Conservation (phyloP, 1,140 invertebrate genomes). For the Drosophila murphyi region DNA sequence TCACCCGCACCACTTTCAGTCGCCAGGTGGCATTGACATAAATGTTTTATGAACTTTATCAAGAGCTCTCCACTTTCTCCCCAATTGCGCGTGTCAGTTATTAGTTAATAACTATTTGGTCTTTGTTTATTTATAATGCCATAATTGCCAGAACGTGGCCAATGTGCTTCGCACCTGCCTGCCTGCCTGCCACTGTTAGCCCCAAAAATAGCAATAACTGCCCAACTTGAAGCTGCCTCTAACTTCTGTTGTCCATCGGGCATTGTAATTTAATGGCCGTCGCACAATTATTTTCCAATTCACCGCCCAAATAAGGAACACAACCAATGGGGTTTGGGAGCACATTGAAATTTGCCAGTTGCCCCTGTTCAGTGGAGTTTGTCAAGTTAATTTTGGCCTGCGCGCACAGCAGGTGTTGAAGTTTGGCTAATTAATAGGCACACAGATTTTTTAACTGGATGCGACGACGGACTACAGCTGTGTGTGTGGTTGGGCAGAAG, state of each 20-base stretch:
- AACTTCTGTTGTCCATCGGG: conserved; percentile 54
- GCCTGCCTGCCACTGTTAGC: neutral
- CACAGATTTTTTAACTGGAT: conserved; percentile 47
- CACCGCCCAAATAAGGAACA: conserved; percentile 63
- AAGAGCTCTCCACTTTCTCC: conserved; percentile 44
- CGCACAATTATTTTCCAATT: conserved; percentile 83
- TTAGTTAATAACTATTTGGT: conserved; percentile 82
- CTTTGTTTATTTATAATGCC: conserved; percentile 81
- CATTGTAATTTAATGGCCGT: conserved; percentile 79
- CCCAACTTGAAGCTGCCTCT: neutral
- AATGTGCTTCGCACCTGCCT: conserved; percentile 53
- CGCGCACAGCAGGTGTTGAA: conserved; percentile 78
- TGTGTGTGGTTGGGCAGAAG: neutral
- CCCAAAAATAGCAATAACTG: conserved; percentile 26
- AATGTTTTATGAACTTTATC: conserved; percentile 65
- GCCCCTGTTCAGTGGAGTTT: conserved; percentile 34
- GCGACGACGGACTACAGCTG: conserved; percentile 22
- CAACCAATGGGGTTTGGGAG: neutral
- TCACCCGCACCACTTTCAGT: no score
- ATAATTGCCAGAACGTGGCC: conserved; percentile 74
- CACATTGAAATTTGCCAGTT: conserved; percentile 34
- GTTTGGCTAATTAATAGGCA: conserved; percentile 81
- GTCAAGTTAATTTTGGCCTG: conserved; percentile 67
- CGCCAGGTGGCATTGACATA: conserved; percentile 59
- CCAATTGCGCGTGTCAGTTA: conserved; percentile 55